phyloP scores from a whole-genome alignment of 2,113 vertebrate species.

The Climacteris rufus region DNA sequence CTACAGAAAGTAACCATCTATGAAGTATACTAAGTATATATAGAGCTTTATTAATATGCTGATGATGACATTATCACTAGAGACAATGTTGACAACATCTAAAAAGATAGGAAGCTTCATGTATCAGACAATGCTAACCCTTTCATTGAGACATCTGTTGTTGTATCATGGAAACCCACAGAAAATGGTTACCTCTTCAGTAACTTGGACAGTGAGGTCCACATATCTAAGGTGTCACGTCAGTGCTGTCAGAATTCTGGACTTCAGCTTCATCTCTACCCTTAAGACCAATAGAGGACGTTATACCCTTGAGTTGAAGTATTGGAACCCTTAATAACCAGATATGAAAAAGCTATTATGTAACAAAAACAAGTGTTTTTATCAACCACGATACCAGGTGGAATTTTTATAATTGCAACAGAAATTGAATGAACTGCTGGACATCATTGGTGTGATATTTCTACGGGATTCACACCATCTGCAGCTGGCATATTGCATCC shows the following conservation, averaged over 20 bases:
- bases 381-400: not conserved
- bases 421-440: not conserved
- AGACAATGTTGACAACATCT: not conserved
- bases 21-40: not conserved
- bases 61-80: not conserved
- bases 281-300: not conserved
- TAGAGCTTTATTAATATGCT: not conserved
- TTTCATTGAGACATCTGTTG: not conserved
- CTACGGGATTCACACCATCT: not conserved
- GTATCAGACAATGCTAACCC: not conserved
- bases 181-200: not conserved
- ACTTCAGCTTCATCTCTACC: not conserved
- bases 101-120: not conserved
- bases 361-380: not conserved
- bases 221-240: not conserved
- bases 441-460: not conserved
- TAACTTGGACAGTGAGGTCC: not conserved
- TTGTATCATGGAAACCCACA: not conserved
- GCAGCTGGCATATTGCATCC: not conserved
- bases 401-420: not conserved
- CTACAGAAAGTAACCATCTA: not conserved
- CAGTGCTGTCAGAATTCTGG: not conserved
- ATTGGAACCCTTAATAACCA: not conserved
- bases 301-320: not conserved
- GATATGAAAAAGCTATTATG: not conserved